A percentile compares a stretch with the other conserved stretches of the same genome.
Evolutionary conservation across 1,140 invertebrate genomes (phyloP).

Genomic region (Venustaconcha ellipsiformis): DNA sequence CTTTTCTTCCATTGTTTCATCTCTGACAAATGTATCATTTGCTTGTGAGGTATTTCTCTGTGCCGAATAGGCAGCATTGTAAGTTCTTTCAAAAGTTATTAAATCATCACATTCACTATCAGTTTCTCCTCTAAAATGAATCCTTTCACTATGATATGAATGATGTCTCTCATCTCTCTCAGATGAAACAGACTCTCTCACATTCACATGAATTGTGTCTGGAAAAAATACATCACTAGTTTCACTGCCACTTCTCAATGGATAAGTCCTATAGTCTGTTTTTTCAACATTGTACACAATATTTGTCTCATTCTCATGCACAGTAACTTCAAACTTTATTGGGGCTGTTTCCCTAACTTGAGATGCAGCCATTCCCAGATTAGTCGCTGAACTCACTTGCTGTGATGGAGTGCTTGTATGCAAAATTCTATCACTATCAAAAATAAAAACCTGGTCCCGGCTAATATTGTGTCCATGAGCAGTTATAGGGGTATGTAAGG

Average conservation of each 20-base stretch:
- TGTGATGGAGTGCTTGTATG: no score
- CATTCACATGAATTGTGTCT: conserved; percentile 52
- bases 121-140: conserved; percentile 33
- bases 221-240: conserved; percentile 32
- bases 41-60: conserved; percentile 22
- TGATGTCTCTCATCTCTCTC: conserved; percentile 39
- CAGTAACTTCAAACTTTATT: conserved; percentile 51
- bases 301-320: conserved; percentile 54
- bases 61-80: conserved; percentile 11
- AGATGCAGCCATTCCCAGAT: no score
- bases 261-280: conserved; percentile 56
- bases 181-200: conserved; percentile 41
- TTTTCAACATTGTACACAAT: conserved; percentile 58
- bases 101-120: conserved; percentile 17
- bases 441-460: no score
- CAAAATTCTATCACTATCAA: no score
- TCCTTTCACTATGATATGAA: conserved; percentile 29
- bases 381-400: no score
- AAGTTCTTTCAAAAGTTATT: conserved; percentile 6
- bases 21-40: conserved; percentile 15
- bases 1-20: conserved; percentile 11
- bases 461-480: not conserved
- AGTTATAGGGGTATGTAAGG: conserved; percentile 1
- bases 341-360: conserved; percentile 6
- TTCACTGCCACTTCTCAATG: conserved; percentile 31